Evolutionary conservation across 2,797 vertebrate species (phyloP), one percentile per base, ranked within the genome.

Genomic region (Pipistrellus pygmaeus): DNA sequence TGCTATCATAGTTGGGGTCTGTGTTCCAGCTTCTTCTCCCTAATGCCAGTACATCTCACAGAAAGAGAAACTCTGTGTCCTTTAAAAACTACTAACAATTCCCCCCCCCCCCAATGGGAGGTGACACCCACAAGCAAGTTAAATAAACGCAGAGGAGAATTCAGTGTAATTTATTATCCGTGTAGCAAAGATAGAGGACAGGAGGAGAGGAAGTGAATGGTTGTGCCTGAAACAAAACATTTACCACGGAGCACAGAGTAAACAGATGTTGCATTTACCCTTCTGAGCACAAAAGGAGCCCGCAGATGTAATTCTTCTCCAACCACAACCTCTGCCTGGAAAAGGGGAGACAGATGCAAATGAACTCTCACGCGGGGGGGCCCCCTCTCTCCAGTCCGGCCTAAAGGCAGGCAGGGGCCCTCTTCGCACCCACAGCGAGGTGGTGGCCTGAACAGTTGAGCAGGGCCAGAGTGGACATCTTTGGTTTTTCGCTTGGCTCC

Each of bases 401-500:
- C 84, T 8, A 3, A 23, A 83, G 80, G 88, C 91, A 90, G 72
- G 48, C 92, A 0, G 72, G 87, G 96, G 84, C 82, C 94, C n/a
- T 5, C 81, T 91, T 91, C 71, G 93, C 95, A 83, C 96, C 94
- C 80, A 2, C n/a, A 0, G 92, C 0, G 44, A 95, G 93, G 82
- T 55, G 95, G 93, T 57, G 85, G 97, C 92, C 96, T 8, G 15
- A 48, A 55, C 81, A 57, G 84, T 8, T 7, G 88, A 90, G 66
- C 9, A 12, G 93, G 77, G 91, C 94, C 88, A 91, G 92, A 93
- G 93, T 97, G 96, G 95, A 96, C 96, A 96, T 98, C 97, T 97
- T 97, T 96, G 96, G 95, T 96, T 97, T 97, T 96, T 89, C 90
- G 80, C 90, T 96, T 96, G 95, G 94, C 95, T 90, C 96, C 85